Evolutionary conservation across 1,140 invertebrate genomes (phyloP).

Genomic region (Cydia strobilella): DNA sequence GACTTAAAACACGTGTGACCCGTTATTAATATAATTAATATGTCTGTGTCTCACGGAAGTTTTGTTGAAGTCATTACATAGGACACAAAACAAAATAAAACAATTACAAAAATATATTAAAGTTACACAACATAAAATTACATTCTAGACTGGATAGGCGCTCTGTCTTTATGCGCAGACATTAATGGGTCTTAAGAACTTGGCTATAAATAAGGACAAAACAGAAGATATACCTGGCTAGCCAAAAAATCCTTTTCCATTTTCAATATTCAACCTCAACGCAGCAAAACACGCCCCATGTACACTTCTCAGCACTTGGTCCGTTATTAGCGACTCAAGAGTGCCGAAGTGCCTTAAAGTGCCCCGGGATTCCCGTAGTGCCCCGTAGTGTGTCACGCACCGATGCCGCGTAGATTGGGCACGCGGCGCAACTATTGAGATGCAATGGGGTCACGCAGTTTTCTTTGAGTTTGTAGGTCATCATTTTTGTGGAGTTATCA

Average conservation of each 20-base stretch:
- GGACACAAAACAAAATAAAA: too few relatives aligned
- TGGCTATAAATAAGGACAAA: too few relatives aligned
- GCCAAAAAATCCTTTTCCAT: not conserved
- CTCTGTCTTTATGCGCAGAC: too few relatives aligned
- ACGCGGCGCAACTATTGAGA: not conserved
- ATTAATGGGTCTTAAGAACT: too few relatives aligned
- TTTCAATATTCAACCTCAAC: not conserved
- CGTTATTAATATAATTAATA: too few relatives aligned
- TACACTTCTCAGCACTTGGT: not conserved
- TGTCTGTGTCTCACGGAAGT: too few relatives aligned
- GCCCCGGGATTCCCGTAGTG: not conserved
- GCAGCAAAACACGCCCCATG: not conserved
- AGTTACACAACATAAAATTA: too few relatives aligned
- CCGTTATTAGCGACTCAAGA: slow-evolving; percentile 1
- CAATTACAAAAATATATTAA: too few relatives aligned
- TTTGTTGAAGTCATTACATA: too few relatives aligned
- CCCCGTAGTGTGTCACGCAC: not conserved
- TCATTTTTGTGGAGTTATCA: not conserved
- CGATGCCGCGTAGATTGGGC: not conserved
- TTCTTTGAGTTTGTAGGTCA: slow-evolving; percentile 4
- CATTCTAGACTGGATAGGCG: too few relatives aligned
- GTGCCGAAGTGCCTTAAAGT: not conserved
- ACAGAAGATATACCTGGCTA: too few relatives aligned
- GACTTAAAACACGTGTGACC: too few relatives aligned
- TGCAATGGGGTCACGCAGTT: not conserved